These are phyloP conservation scores for Noctua pronuba DNA, from an alignment of 2,888 invertebrate species.

Conservation along the genomic window DNA sequence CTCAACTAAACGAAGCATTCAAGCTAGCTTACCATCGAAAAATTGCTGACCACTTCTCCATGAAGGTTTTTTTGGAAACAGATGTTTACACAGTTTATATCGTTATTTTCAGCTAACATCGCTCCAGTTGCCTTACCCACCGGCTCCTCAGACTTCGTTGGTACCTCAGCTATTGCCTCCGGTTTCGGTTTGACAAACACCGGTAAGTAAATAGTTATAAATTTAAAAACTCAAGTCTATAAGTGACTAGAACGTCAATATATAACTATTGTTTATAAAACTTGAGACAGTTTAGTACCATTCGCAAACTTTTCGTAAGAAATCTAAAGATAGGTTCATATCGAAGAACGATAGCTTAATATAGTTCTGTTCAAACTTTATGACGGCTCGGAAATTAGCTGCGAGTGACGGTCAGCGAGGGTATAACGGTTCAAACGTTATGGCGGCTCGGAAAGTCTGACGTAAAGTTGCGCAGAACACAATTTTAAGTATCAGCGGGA, in stretches of 20 bases:
- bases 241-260: background rate
- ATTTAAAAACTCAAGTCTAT: background rate
- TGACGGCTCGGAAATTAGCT: no score
- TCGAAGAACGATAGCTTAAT: background rate
- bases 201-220: conserved; percentile 56
- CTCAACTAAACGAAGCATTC: no score
- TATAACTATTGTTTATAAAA: background rate
- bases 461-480: no score
- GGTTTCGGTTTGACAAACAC: conserved; percentile 72
- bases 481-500: no score
- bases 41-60: no score
- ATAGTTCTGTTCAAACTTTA: no score
- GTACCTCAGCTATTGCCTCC: conserved; percentile 72
- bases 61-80: no score
- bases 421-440: no score
- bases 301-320: background rate
- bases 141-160: conserved; percentile 65
- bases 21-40: background rate
- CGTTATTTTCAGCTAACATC: conserved; percentile 64
- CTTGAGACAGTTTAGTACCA: background rate
- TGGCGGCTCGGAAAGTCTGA: no score
- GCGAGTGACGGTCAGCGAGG: no score
- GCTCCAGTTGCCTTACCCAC: conserved; percentile 69
- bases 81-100: background rate
- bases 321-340: background rate